Conservation (phyloP, 1,140 invertebrate genomes). For the Drosophila azteca region DNA sequence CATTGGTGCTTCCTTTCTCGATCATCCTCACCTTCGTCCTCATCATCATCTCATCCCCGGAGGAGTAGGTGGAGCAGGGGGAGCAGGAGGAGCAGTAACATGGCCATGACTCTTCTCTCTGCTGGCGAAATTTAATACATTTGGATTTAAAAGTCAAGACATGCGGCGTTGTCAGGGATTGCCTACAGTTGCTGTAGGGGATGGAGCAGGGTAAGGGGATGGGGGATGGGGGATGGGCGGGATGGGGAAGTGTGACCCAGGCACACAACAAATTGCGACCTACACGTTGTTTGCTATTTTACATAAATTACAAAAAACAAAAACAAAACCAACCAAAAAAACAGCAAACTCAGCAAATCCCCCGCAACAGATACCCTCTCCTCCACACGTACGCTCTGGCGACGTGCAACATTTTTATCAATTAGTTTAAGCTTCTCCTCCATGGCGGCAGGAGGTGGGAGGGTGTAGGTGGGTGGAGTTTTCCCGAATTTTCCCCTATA, state of each 20-base stretch:
- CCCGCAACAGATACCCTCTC: slow-evolving; percentile 48
- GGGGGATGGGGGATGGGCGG: too few relatives aligned
- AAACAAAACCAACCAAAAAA: slow-evolving; percentile 48
- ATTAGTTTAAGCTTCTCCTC: slow-evolving; percentile 79
- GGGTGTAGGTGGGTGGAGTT: too few relatives aligned
- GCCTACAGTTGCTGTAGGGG: slow-evolving; percentile 6
- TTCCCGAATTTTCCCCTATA: slow-evolving; percentile 25
- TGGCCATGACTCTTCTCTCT: slow-evolving; percentile 47
- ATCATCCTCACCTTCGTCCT: slow-evolving; percentile 37
- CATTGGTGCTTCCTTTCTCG: slow-evolving; percentile 7
- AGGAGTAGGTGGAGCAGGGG: slow-evolving; percentile 21
- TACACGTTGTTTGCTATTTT: slow-evolving; percentile 76
- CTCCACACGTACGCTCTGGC: slow-evolving; percentile 49
- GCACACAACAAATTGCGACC: slow-evolving; percentile 76
- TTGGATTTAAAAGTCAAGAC: slow-evolving; percentile 82
- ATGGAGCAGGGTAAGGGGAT: neutral
- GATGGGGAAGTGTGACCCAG: slow-evolving; percentile 45
- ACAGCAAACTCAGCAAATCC: slow-evolving; percentile 23
- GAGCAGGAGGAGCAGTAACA: slow-evolving; percentile 27
- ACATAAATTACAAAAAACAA: slow-evolving; percentile 78
- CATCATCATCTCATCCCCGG: slow-evolving; percentile 6
- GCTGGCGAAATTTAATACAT: slow-evolving; percentile 76
- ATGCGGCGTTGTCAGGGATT: slow-evolving; percentile 71
- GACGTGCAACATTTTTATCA: slow-evolving; percentile 80
- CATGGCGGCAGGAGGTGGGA: neutral